Evolutionary conservation across 2,797 vertebrate genomes (phyloP), one percentile per base, ranked within the genome.

Genomic region (Pseudochromis fuscus): DNA sequence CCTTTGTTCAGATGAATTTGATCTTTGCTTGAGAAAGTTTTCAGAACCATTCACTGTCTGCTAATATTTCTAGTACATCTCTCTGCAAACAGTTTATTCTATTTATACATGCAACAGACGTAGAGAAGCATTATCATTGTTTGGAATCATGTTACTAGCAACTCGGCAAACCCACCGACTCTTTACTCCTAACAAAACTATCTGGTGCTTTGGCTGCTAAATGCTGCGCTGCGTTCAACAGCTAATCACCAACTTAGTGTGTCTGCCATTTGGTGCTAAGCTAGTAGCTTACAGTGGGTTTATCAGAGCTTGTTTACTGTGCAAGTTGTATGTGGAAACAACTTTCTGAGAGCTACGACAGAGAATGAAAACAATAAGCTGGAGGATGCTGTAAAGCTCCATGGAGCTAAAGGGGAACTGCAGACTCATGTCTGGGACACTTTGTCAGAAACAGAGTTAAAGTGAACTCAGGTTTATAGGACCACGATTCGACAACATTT

Each of bases 361-460:
- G 51, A 19, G 23, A 72, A 10, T 28, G 7, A 5, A 52, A 42
- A 33, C 30, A 65, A 35, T 42, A 2, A 55, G 19, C 37, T 31
- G 10, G 12, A 53, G 51, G 28, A 55, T 6, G 18, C 58, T 18
- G 27, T 10, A 45, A 33, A 15, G 2, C 42, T 40, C 25, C 16
- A 44, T 5, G 42, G 44, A 64, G 19, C 18, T 23, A 24, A 52
- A 15, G 51, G 5, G 4, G 40, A 27, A 12, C 40, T 19, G 40
- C 40, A 9, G n/a, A 42, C 7, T 42, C 10, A 28, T 51, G 45
- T 30, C 11, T 35, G 10, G 27, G 28, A 33, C 33, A 46, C 30
- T 19, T 45, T 56, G 35, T 53, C 10, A 45, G 13, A 40, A 21
- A 55, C 46, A 33, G 52, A 21, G 15, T 67, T 27, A 62, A 58